These are phyloP conservation scores for Syngnathoides biaculeatus DNA, from an alignment of 2,113 vertebrate species.

Conservation along the genomic window DNA sequence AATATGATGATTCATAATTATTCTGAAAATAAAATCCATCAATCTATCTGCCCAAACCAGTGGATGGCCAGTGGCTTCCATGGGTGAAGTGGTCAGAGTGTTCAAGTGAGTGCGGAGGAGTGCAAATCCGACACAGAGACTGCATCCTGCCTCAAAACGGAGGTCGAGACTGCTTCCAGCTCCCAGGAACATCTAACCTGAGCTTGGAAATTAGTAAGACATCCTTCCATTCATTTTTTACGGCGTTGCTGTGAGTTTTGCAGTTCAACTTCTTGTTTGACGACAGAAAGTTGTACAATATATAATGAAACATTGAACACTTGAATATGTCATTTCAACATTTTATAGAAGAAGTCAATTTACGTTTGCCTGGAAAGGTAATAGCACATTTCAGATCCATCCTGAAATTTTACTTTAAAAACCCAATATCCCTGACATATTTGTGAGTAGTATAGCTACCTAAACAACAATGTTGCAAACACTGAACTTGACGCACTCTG, in stretches of 20 bases:
- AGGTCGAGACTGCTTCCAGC: constrained; percentile 73
- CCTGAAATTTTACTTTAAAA: neutral
- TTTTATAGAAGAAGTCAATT: too few species aligned
- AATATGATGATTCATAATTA: neutral
- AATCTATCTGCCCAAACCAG: constrained; percentile 51
- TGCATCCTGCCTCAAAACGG: constrained; percentile 77
- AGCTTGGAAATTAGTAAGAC: constrained; percentile 76
- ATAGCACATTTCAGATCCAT: neutral
- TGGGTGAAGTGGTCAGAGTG: constrained; percentile 85
- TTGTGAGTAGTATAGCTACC: neutral
- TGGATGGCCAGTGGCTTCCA: constrained; percentile 78
- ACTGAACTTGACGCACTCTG: neutral
- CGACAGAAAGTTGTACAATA: too few species aligned
- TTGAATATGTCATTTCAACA: too few species aligned
- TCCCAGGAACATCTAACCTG: constrained; percentile 47
- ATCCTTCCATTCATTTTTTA: neutral
- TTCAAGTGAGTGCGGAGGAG: constrained; percentile 71
- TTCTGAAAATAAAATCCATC: neutral
- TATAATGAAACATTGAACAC: too few species aligned
- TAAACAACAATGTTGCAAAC: neutral
- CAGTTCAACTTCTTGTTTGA: too few species aligned
- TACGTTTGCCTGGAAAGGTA: too few species aligned
- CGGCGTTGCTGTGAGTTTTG: too few species aligned
- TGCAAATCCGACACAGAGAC: constrained; percentile 70
- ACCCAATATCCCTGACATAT: neutral